phyloP scores from a whole-genome alignment of 2,888 invertebrate species.

The Notodonta dromedarius region DNA sequence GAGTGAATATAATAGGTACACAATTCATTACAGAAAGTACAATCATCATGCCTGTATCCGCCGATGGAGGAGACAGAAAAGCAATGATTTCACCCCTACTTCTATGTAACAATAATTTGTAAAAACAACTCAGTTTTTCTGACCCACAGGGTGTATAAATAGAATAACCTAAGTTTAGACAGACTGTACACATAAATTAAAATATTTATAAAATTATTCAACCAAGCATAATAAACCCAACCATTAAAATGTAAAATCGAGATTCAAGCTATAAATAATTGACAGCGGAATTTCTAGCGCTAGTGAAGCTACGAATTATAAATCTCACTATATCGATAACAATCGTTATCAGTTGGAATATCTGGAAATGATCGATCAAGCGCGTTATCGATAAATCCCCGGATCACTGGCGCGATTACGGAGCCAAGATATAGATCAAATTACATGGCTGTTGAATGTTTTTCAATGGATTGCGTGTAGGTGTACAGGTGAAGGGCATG shows the following conservation, averaged over 20 bases:
- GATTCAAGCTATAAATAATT: not conserved
- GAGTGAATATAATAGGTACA: no score
- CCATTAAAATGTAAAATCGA: not conserved
- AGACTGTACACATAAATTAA: no score
- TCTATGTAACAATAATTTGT: no score
- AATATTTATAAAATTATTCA: no score
- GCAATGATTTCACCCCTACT: no score
- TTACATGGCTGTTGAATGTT: conserved; percentile 63
- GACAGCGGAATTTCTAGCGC: conserved; percentile 13
- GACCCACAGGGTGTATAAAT: no score
- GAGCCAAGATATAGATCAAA: conserved; percentile 62
- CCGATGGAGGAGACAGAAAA: no score
- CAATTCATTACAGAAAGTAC: no score
- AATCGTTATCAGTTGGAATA: conserved; percentile 68
- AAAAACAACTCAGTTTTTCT: no score
- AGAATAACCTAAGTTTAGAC: no score
- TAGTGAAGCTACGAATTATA: conserved; percentile 51
- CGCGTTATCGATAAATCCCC: conserved; percentile 69
- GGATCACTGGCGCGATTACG: conserved; percentile 57
- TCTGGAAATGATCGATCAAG: conserved; percentile 75
- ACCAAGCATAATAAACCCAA: not conserved
- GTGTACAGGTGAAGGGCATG: conserved; percentile 23
- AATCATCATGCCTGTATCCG: no score
- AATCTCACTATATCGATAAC: conserved; percentile 64
- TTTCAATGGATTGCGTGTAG: conserved; percentile 40